Evolutionary conservation across 2,888 invertebrate genomes (phyloP), one percentile per base, ranked within the genome.

Genomic region (Julus scandinavius): DNA sequence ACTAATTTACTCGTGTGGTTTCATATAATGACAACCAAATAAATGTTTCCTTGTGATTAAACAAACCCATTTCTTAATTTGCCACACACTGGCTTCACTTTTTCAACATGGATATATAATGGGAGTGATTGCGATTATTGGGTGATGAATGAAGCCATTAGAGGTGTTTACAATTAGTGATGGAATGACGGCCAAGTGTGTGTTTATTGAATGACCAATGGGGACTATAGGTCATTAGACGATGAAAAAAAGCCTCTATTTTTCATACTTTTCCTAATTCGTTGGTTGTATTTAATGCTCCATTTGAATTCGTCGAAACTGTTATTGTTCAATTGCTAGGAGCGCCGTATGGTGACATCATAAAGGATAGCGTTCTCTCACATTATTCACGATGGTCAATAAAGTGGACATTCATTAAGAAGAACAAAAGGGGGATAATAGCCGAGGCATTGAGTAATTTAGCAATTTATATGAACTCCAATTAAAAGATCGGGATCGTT

Each of bases 401-500:
- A 72, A 72, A 72, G 72, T 72, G 72, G 72, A 72, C 72, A 20
- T 72, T 72, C 72, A 72, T 72, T 72, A 72, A 20, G 72, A 72
- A 72, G 72, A 29, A 72, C 29, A 72, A 72, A 72, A 72, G 29
- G 9, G 3, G 72, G 72, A 72, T 29, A 72, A 72, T 72, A n/a
- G 72, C 9, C 9, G 72, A 7, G 72, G 29, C 72, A 72, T 72
- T 72, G 72, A 72, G 72, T 72, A 72, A 72, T 72, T 72, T 72
- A 72, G 72, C 72, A 72, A 72, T 72, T 72, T 72, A 72, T 72
- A 72, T 72, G 72, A 72, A 72, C 72, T 72, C 29, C 72, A 72
- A 72, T 72, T 72, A 72, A 72, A 72, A 72, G 72, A 72, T 72
- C 72, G 72, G 72, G 72, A 72, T 72, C 72, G 72, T 72, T 72